Evolutionary conservation across 2,888 invertebrate species (phyloP), one percentile per base, ranked within the genome.

Genomic region (Toxonevra muliebris): DNA sequence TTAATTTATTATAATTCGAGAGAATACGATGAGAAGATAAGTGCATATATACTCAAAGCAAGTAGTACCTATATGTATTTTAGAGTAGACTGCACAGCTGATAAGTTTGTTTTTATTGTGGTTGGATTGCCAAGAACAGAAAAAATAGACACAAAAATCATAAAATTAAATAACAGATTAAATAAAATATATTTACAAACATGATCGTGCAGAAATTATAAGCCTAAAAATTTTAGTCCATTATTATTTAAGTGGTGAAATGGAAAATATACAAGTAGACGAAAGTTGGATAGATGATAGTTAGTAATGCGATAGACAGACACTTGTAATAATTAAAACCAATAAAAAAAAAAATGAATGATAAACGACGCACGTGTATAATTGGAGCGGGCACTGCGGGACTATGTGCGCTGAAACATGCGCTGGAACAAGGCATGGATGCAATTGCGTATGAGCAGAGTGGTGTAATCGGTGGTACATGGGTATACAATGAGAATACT

Each of bases 341-440:
- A n/a, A 42, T 41, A 54, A 55, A 50, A 65, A 30, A 43, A 15
- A 65, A 8, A 45, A 73, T 76, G 52, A 61, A 71, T 53, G 69
- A 74, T 11, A 73, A 76, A 62, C 70, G 71, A 59, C 74, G 82
- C 48, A 77, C 82, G n/a, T 91, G 89, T 65, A 89, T 97, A 40
- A 91, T 97, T 76, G 97, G 97, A 19, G 95, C 94, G 1, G 97
- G 97, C 2, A 93, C 94, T 0, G 94, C 96, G 0, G 97, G 97
- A 0, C 87, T 96, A 19, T 90, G 92, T 76, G 92, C 95, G 0
- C 89, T 94, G 2, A 88, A 91, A 58, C 91, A 94, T 77, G 88
- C 89, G 30, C 84, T 88, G 45, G 86, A 83, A 71, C 79, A 81
- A 60, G 86, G 86, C 53, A 77, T 88, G 63, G 86, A 86, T 0